phyloP scores from a whole-genome alignment of 35 echinoderm and acorn worm genomes.

The Strongylocentrotus purpuratus region DNA sequence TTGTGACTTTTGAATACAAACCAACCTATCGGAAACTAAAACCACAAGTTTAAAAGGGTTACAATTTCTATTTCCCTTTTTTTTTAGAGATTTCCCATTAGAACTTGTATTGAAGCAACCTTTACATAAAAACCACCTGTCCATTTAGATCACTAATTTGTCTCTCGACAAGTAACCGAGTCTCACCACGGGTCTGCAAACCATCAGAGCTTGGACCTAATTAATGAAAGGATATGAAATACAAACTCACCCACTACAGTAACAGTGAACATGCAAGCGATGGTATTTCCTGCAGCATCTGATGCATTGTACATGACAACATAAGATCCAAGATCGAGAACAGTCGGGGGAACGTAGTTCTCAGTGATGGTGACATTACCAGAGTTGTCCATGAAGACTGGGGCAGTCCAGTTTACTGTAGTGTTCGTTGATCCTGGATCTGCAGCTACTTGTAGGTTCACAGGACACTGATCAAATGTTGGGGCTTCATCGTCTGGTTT shows the following conservation, averaged over 20 bases:
- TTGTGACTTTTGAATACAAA: too few species aligned
- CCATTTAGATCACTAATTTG: not conserved
- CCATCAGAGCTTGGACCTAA: not conserved
- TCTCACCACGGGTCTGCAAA: too few species aligned
- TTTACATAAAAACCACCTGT: too few species aligned
- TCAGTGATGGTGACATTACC: not conserved
- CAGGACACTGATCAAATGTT: not conserved
- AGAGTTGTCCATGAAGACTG: conserved; percentile 26
- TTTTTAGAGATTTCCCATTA: too few species aligned
- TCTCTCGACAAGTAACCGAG: too few species aligned
- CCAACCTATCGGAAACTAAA: too few species aligned
- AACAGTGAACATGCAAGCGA: conserved; percentile 23
- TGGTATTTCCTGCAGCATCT: not conserved
- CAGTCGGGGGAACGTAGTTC: not conserved
- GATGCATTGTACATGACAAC: conserved; percentile 15
- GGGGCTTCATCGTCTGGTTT: not conserved
- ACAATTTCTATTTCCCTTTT: too few species aligned
- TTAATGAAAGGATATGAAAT: not conserved
- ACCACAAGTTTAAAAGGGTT: too few species aligned
- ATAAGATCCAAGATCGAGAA: conserved; percentile 7
- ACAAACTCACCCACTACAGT: conserved; percentile 48
- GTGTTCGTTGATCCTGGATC: not conserved
- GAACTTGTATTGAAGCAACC: not conserved
- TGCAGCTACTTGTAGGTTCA: not conserved
- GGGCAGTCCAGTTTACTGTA: not conserved